These are phyloP conservation scores for Mastomys coucha DNA, from an alignment of 2,113 vertebrate genomes.

Conservation along the genomic window DNA sequence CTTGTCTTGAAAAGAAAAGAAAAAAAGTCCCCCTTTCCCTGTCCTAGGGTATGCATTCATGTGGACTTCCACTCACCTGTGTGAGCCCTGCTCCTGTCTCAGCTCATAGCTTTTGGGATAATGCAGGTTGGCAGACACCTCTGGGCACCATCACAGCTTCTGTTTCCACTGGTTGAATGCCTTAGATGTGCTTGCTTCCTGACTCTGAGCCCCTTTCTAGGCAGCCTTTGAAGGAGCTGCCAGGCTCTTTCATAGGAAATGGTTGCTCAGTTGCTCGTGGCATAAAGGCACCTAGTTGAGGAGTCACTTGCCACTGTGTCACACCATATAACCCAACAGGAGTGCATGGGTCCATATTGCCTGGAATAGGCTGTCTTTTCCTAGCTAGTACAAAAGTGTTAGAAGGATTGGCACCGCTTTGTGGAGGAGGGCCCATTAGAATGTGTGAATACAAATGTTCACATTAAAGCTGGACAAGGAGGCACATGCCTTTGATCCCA, in stretches of 20 bases:
- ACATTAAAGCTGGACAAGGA: not conserved
- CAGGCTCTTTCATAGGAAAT: not conserved
- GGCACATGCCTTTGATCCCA: not conserved
- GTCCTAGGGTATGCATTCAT: not conserved
- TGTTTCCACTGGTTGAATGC: not conserved
- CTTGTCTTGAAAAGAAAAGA: not conserved
- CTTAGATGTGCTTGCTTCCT: not conserved
- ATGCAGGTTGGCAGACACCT: not conserved
- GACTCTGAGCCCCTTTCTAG: not conserved
- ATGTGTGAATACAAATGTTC: not conserved
- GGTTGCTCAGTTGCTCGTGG: not conserved
- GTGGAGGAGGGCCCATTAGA: not conserved
- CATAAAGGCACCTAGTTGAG: not conserved
- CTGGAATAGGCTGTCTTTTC: not conserved
- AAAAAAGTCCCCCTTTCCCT: rapidly evolving
- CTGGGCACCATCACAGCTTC: not conserved
- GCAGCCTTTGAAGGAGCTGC: not conserved
- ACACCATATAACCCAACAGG: too few relatives aligned
- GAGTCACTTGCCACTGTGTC: not conserved
- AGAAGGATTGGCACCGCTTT: not conserved
- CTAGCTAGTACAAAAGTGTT: not conserved
- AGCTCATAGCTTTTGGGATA: not conserved
- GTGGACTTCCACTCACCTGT: not conserved
- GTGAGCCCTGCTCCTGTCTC: not conserved
- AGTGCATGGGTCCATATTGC: not conserved